Conservation (phyloP, 2,888 invertebrate genomes). For the Drosophila paramelanica region DNA sequence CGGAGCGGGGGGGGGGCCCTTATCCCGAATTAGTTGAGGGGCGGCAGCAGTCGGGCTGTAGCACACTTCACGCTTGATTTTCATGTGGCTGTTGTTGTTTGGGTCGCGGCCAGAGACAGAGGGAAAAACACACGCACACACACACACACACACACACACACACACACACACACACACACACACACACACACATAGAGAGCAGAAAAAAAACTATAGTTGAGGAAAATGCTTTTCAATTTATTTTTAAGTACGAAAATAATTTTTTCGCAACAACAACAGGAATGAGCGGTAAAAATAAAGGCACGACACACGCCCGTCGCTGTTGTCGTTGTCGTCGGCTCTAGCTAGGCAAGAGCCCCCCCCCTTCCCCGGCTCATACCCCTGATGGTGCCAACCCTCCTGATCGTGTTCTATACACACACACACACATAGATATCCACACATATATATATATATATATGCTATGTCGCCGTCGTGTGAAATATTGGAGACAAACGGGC, state of each 20-base stretch:
- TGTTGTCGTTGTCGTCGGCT: conserved; percentile 31
- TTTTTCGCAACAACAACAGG: conserved; percentile 42
- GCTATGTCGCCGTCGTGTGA: conserved; percentile 68
- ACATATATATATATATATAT: conserved; percentile 28
- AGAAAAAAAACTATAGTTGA: conserved; percentile 53
- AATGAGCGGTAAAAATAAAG: conserved; percentile 71
- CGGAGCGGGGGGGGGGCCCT: not conserved
- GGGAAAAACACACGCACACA: conserved; percentile 2
- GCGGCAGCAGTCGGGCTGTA: conserved; percentile 12
- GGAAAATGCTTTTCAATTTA: conserved; percentile 81
- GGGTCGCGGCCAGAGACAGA: conserved; percentile 26
- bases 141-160: conserved; percentile 3
- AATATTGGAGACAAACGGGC: conserved; percentile 82
- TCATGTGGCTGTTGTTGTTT: conserved; percentile 75
- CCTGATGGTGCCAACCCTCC: not conserved
- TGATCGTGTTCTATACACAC: conserved; percentile 31
- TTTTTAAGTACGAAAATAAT: conserved; percentile 82
- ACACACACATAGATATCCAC: conserved; percentile 26
- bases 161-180: conserved; percentile 6
- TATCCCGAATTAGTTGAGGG: conserved; percentile 25
- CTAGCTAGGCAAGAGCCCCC: conserved; percentile 11
- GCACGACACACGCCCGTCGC: conserved; percentile 68
- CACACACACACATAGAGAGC: no score
- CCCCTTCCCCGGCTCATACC: not conserved
- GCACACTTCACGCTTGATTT: conserved; percentile 77